Evolutionary conservation across 2,888 invertebrate species (phyloP), one percentile per base, ranked within the genome.

Genomic region (Eledona agricola): DNA sequence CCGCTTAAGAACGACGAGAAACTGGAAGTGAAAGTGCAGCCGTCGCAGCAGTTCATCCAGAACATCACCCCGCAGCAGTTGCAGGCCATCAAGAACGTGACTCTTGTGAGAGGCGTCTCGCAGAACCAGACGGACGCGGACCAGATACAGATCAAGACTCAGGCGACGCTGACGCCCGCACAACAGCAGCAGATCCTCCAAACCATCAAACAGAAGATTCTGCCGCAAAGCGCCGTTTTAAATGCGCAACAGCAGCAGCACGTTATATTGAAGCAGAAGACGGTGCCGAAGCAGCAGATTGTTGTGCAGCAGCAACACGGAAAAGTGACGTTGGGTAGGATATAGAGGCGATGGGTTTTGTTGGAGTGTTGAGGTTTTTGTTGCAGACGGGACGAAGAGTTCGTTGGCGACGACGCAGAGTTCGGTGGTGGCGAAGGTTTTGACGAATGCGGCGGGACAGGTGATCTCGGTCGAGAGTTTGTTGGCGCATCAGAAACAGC

Each of bases 351-450:
- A n/a, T n/a, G n/a, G n/a, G n/a, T n/a, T n/a, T n/a, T n/a, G n/a
- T n/a, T n/a, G n/a, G n/a, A n/a, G 13, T 4, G n/a, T 16, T 1
- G 2, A 11, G 9, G 25, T 40, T 16, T 51, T 26, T 29, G 22
- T 45, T 45, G n/a, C 19, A 51, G 51, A 55, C 20, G 49, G 17
- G 6, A 5, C 49, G n/a, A 62, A 64, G 13, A 49, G 51, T 3
- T 64, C 63, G 5, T 31, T 66, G n/a, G 54, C 79, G 74, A 60
- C 62, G 70, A 9, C 71, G 68, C 65, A 82, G 79, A 67, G 72
- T 17, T 85, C 85, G 2, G 83, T 88, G 15, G 81, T 89, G 22
- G 88, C 89, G 0, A 88, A 89, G 72, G 82, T 90, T 9, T 76
- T 90, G 12, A 87, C 89, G 3, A 88, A 86, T 70, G 83, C 88